Conservation (phyloP, 2,888 invertebrate species). For the Melinaea marsaeus region DNA sequence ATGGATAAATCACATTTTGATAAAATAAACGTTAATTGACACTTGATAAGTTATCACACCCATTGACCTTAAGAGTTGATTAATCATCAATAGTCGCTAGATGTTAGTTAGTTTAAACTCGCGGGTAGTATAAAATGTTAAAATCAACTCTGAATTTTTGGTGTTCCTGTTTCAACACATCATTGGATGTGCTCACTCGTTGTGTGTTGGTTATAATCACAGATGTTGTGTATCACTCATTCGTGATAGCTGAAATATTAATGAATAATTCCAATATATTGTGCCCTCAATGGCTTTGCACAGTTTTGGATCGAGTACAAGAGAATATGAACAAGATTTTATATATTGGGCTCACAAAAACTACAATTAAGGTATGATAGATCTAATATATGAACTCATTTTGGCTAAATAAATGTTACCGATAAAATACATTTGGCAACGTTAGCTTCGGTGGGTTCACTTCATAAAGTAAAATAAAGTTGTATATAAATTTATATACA, state of each 20-base stretch:
- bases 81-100: background rate
- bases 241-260: slow-evolving; percentile 63
- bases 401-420: no score
- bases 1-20: no score
- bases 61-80: no score
- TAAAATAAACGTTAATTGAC: no score
- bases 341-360: slow-evolving; percentile 36
- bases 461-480: no score
- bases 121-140: slow-evolving; percentile 16
- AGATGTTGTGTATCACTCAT: slow-evolving; percentile 60
- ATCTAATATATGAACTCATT: slow-evolving; percentile 39
- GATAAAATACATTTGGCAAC: no score
- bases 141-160: slow-evolving; percentile 19
- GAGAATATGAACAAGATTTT: slow-evolving; percentile 34
- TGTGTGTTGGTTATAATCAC: slow-evolving; percentile 55
- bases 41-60: no score
- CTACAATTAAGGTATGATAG: slow-evolving; percentile 51
- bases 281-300: slow-evolving; percentile 59
- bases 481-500: no score
- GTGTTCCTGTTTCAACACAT: slow-evolving; percentile 45
- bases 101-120: background rate
- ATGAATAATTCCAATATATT: slow-evolving; percentile 58
- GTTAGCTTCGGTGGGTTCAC: no score
- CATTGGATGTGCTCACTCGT: slow-evolving; percentile 52
- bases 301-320: slow-evolving; percentile 39